These are phyloP conservation scores for Hirudinaria manillensis DNA, from an alignment of 2,888 invertebrate species.

Conservation along the genomic window DNA sequence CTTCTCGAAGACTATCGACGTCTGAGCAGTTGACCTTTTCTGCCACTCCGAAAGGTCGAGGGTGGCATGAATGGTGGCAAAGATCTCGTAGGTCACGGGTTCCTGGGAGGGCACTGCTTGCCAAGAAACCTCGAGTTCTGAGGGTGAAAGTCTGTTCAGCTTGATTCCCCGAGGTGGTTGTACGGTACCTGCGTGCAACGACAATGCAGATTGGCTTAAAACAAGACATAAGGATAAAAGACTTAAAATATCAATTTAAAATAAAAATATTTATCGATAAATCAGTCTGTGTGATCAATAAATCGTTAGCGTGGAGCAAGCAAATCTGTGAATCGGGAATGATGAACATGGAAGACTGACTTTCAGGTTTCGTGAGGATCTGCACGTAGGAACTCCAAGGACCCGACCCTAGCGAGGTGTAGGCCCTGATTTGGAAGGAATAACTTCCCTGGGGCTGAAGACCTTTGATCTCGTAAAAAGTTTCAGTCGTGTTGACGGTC, in stretches of 20 bases:
- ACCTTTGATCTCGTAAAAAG: constrained; percentile 9
- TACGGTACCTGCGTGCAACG: background rate
- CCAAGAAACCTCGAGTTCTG: constrained; percentile 22
- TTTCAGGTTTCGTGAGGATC: constrained; percentile 25
- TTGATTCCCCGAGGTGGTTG: constrained; percentile 19
- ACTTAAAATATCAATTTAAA: background rate
- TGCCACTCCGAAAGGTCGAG: constrained; percentile 24
- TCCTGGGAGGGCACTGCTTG: background rate
- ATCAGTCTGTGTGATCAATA: background rate
- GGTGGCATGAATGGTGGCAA: constrained; percentile 20
- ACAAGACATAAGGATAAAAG: background rate
- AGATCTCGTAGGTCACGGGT: constrained; percentile 15
- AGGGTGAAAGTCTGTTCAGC: constrained; percentile 20
- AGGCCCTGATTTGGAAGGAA: constrained; percentile 31
- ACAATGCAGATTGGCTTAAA: too few species aligned
- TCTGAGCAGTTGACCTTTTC: background rate
- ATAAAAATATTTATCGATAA: background rate
- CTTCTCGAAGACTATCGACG: constrained; percentile 3
- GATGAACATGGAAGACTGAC: constrained; percentile 16
- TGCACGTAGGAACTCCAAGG: constrained; percentile 31
- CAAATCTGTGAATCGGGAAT: too few species aligned
- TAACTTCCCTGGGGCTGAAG: constrained; percentile 16
- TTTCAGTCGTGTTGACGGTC: constrained; percentile 34
- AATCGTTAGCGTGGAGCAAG: background rate
- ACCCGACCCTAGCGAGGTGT: constrained; percentile 28